phyloP scores from a whole-genome alignment of 2,888 invertebrate species.

The Xylota segnis region DNA sequence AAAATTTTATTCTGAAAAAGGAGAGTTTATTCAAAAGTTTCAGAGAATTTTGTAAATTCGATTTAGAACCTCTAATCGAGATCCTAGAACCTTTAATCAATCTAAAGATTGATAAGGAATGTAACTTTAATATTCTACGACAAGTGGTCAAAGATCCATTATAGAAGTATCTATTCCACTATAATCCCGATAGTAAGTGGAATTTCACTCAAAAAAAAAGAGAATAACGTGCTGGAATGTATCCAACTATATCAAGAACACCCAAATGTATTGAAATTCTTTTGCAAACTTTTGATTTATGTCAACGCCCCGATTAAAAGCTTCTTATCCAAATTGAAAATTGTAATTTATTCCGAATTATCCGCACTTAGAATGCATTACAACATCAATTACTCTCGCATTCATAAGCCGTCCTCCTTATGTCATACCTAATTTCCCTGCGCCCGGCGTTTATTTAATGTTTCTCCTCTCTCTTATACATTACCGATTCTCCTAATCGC shows the following conservation, averaged over 20 bases:
- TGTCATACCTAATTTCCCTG: conserved; percentile 48
- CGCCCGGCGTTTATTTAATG: background rate
- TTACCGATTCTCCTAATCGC: conserved; percentile 68
- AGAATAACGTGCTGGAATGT: conserved; percentile 23
- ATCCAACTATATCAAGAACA: background rate
- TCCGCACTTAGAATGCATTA: conserved; percentile 37
- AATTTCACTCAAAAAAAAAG: background rate
- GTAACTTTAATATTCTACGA: no score
- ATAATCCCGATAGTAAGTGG: background rate
- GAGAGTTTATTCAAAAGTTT: no score
- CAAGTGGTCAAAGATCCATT: no score
- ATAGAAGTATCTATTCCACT: no score
- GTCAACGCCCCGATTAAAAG: background rate
- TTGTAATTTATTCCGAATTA: background rate
- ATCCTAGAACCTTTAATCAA: no score
- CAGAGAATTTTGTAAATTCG: no score
- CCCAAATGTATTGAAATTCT: conserved; percentile 4
- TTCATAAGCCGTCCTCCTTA: conserved; percentile 47
- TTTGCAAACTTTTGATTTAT: conserved; percentile 1
- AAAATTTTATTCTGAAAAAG: no score
- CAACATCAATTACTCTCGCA: conserved; percentile 49
- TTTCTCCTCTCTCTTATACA: conserved; percentile 45
- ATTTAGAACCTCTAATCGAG: no score
- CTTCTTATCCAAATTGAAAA: background rate
- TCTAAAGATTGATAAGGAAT: no score